Evolutionary conservation across 2,888 invertebrate species (phyloP), one percentile per base, ranked within the genome.

Genomic region (Rapana venosa): DNA sequence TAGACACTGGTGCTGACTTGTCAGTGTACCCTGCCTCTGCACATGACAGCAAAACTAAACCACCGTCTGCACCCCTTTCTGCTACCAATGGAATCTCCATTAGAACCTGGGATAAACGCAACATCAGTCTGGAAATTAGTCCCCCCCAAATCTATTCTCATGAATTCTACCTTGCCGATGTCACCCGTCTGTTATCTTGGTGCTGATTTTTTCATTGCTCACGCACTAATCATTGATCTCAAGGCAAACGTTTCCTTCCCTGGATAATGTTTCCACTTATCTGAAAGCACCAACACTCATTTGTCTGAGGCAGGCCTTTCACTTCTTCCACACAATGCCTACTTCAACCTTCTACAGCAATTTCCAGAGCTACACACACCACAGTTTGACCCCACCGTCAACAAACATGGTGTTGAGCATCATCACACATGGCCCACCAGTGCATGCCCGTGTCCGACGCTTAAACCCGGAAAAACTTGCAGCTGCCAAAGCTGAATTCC

Each of bases 401-500:
- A n/a, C n/a, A n/a, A n/a, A n/a, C n/a, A n/a, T n/a, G n/a, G n/a
- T n/a, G n/a, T n/a, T n/a, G n/a, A n/a, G n/a, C n/a, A n/a, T n/a
- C n/a, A n/a, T n/a, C n/a, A n/a, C n/a, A n/a, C n/a, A n/a, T 56
- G 47, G 90, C 8, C 90, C 90, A 58, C 90, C 87, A 36, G 74
- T 74, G 47, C 87, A 87, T 15, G 81, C 83, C 20, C 79, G 87
- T 36, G 83, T 83, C n/a, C 79, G 87, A 61, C 81, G 66, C 26
- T 56, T 90, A 13, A 56, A 87, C 35, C 81, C 58, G 22, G 90
- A 87, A 58, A 87, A 90, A 66, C 87, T 87, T 4, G 87, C 61
- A 20, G 81, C 87, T 36, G 87, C 87, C 66, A 90, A 90, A 81
- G 90, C 90, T 81, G 90, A 90, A 66, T 90, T 90, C 81, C 66